Conservation (phyloP, 2,797 vertebrate genomes). For the Chelonia mydas region DNA sequence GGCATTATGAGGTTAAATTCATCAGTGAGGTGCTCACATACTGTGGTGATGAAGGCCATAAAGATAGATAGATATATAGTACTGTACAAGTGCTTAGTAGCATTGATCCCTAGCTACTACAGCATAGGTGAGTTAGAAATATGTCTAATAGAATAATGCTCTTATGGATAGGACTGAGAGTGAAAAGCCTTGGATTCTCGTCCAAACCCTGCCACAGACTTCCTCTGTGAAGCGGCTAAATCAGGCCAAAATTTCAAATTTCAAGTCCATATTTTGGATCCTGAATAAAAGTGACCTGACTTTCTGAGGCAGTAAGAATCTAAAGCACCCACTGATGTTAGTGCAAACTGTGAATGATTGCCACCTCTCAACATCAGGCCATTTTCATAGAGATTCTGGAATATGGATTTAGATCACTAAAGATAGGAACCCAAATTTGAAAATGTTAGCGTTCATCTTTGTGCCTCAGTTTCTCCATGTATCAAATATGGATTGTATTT, state of each 20-base stretch:
- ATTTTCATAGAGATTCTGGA: background rate
- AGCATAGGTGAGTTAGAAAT: background rate
- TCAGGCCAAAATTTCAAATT: background rate
- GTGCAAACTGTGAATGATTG: accelerated
- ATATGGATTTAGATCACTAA: background rate
- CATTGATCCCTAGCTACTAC: background rate
- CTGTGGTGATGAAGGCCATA: background rate
- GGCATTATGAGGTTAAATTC: background rate
- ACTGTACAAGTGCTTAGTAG: background rate
- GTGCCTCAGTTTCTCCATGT: background rate
- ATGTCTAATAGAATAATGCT: too few species aligned
- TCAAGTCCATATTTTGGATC: background rate
- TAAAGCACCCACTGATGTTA: accelerated
- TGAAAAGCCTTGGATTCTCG: too few species aligned
- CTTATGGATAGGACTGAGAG: too few species aligned
- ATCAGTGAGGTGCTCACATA: background rate
- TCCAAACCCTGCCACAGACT: too few species aligned
- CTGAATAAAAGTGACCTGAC: background rate
- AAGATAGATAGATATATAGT: background rate
- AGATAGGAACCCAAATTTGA: background rate
- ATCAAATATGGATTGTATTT: background rate
- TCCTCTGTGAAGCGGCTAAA: background rate
- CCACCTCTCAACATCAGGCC: background rate
- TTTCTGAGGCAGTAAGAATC: accelerated
- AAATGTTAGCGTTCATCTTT: background rate